A percentile compares a stretch with the other conserved stretches of the same genome.
Evolutionary conservation across 2,113 vertebrate species (phyloP).

Genomic region (Ibidorhyncha struthersii): DNA sequence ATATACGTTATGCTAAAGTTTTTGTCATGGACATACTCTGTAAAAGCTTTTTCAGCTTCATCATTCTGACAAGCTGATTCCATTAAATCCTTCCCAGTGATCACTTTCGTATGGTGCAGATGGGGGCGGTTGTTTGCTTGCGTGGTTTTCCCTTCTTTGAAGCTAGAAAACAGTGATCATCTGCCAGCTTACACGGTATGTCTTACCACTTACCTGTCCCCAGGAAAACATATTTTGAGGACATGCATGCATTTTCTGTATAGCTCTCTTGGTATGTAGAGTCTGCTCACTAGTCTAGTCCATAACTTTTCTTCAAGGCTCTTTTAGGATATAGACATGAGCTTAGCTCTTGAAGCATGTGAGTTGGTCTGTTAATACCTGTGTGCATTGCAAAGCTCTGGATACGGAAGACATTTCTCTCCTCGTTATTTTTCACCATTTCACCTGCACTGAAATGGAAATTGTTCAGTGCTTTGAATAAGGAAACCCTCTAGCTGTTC

Average conservation of each 20-base stretch:
- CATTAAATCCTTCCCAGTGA: conserved; percentile 71
- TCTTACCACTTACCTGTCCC: not conserved
- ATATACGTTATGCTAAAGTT: conserved; percentile 74
- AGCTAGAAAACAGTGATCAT: conserved; percentile 59
- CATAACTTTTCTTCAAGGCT: not conserved
- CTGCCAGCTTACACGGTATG: not conserved
- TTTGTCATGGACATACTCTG: conserved; percentile 63
- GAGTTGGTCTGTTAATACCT: not conserved
- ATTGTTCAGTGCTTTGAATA: not conserved
- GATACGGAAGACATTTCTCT: not conserved
- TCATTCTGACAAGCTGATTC: conserved; percentile 71
- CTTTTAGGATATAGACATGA: not conserved
- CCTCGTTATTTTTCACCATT: not conserved
- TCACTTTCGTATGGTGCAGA: conserved; percentile 8
- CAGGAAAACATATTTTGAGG: conserved; percentile 30
- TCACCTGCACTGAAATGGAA: not conserved
- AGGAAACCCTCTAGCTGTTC: not conserved
- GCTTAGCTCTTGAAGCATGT: not conserved
- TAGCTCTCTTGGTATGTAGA: not conserved
- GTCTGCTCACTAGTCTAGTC: not conserved
- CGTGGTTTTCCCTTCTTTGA: conserved; percentile 44
- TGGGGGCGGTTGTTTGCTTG: not conserved
- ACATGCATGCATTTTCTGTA: conserved; percentile 7
- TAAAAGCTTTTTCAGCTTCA: conserved; percentile 75
- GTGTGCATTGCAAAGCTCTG: not conserved